These are phyloP conservation scores for Troides helena DNA, from an alignment of 2,888 invertebrate genomes.

Conservation along the genomic window DNA sequence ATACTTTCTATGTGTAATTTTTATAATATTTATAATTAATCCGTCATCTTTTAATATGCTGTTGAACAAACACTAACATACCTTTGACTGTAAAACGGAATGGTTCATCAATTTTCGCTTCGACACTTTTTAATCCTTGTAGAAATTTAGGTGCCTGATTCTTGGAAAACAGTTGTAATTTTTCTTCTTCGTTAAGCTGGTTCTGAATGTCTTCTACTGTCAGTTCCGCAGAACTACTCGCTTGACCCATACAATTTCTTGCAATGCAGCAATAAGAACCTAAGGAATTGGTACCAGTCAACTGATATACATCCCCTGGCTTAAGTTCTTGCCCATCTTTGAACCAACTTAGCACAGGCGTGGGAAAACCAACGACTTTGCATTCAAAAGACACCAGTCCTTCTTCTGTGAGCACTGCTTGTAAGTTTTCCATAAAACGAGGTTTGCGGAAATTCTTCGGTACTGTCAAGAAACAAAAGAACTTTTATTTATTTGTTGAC, in stretches of 20 bases:
- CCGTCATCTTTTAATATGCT: too few species aligned
- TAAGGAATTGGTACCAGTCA: conserved; percentile 93
- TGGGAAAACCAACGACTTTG: conserved; percentile 95
- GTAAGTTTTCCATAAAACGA: conserved; percentile 92
- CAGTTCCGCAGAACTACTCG: conserved; percentile 90
- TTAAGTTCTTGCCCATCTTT: conserved; percentile 95
- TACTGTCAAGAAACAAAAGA: conserved; percentile 70
- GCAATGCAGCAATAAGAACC: conserved; percentile 95
- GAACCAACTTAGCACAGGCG: conserved; percentile 92
- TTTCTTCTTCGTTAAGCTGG: conserved; percentile 92
- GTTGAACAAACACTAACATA: conserved; percentile 43
- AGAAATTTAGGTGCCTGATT: conserved; percentile 92
- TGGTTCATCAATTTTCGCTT: conserved; percentile 90
- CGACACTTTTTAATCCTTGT: conserved; percentile 89
- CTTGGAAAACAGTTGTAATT: conserved; percentile 85
- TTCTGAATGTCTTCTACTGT: conserved; percentile 95
- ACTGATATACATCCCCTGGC: conserved; percentile 94
- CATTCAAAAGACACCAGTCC: conserved; percentile 96
- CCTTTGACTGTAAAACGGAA: conserved; percentile 91
- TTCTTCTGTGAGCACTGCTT: conserved; percentile 94
- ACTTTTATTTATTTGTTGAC: background rate
- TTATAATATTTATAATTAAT: too few species aligned
- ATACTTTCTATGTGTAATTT: background rate
- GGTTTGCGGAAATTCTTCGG: conserved; percentile 95
- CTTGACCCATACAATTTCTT: conserved; percentile 94